Percentiles rank a stretch among this genome's conserved stretches.
phyloP scores from a whole-genome alignment of 2,113 vertebrate species.

The Pseudorasbora parva region DNA sequence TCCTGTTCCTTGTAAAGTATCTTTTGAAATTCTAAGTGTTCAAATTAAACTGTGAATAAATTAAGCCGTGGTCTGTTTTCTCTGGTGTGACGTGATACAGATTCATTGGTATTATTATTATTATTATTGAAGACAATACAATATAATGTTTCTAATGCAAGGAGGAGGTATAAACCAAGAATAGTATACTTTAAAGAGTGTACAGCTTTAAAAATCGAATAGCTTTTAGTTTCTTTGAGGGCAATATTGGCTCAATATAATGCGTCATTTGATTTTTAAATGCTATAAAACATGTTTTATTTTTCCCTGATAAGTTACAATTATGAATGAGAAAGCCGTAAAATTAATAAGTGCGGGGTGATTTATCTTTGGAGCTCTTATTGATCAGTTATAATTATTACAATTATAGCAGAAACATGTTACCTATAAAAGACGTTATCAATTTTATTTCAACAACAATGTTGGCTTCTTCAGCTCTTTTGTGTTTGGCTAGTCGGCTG shows the following conservation, averaged over 20 bases:
- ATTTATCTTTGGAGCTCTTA: neutral
- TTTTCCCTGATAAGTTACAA: neutral
- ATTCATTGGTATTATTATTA: neutral
- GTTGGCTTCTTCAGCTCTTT: no score
- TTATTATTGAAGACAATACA: no score
- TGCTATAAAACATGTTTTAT: neutral
- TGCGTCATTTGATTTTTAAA: neutral
- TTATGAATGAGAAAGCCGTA: neutral
- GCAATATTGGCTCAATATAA: neutral
- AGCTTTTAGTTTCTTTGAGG: neutral
- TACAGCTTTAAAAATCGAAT: neutral
- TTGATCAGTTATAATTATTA: no score
- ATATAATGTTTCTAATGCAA: no score
- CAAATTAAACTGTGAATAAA: neutral
- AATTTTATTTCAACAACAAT: neutral
- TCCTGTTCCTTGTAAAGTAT: neutral
- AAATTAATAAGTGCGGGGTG: neutral
- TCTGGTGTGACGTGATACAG: neutral
- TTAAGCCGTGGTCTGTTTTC: neutral
- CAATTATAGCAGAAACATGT: no score
- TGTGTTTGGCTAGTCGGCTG: neutral
- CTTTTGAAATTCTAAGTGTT: no score
- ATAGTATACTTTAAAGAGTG: no score
- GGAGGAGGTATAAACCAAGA: no score
- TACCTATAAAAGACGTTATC: no score